A percentile compares a stretch with the other conserved stretches of the same genome.
Conservation (phyloP, 2,113 vertebrate genomes). For the Varanus komodoensis region DNA sequence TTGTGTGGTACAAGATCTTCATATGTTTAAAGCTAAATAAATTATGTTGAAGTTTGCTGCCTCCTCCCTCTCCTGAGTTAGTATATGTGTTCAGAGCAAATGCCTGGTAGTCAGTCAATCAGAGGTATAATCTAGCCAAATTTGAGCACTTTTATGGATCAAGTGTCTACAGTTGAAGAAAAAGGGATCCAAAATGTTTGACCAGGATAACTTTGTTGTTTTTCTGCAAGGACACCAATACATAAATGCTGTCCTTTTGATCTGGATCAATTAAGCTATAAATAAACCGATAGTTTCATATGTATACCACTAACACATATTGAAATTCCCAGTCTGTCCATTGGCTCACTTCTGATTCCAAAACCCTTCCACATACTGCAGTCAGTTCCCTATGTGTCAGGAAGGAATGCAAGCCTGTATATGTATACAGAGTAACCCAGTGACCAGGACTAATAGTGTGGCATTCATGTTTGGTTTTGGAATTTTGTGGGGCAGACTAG, state of each 20-base stretch:
- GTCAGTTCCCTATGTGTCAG: background rate
- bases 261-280: background rate
- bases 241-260: background rate
- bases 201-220: background rate
- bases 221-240: background rate
- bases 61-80: background rate
- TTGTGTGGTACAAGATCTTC: background rate
- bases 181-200: background rate
- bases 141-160: background rate
- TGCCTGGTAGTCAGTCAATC: background rate
- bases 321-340: background rate
- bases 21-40: background rate
- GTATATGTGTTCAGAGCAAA: background rate
- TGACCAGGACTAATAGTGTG: background rate
- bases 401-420: background rate
- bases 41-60: background rate
- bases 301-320: background rate
- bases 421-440: background rate
- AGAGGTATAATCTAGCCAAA: background rate
- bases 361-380: background rate
- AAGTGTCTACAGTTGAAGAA: background rate
- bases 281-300: background rate
- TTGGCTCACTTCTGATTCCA: background rate
- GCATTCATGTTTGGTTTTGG: too few relatives aligned
- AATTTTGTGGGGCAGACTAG: too few relatives aligned